Base-by-base conservation (phyloP, 2,888 invertebrate genomes). In the Protodeltote pygarga region DNA sequence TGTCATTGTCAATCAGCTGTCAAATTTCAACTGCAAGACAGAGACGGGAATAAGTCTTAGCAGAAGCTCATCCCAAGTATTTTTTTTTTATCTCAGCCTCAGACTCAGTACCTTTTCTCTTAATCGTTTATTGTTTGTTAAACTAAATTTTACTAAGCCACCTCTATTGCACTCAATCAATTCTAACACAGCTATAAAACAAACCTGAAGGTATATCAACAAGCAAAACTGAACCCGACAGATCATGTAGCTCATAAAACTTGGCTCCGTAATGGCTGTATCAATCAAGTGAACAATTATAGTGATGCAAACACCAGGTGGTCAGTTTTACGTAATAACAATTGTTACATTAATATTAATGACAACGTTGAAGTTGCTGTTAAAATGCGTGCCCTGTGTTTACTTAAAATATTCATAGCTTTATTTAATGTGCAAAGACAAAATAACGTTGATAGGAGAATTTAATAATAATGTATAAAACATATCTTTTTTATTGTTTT, bases 301-400 rank as follows among this genome's bases (percentile, higher is more conserved):
- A 71, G 51, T 76, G 76, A 79, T 73, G 75, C 77, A 75, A 79
- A 77, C 79, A 50, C 83, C 86, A 85, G 85, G 84, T 85, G 87
- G 84, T 65, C 80, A 66, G 50, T 13, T 71, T 79, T 76, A 80
- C 73, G 78, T 77, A 81, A 81, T 72, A 69, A 67, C 68, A 66
- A 81, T 80, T 79, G 81, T 81, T 77, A 63, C 55, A 80, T 77
- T 77, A 78, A 81, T 81, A 81, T 79, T 79, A 77, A 62, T 55
- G 48, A 52, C 35, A 42, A 50, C 23, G 37, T 35, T 37, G 19
- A 40, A 40, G 21, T 39, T 17, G 13, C 11, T 0, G 39, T 16
- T 45, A 32, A 62, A 62, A 48, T 41, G 27, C 41, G 11, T 5
- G 27, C 19, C 3, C n/a, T 1, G 13, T 51, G 24, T 28, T 34